Base-by-base conservation (phyloP, 2,113 vertebrate species). In the Bucco capensis region DNA sequence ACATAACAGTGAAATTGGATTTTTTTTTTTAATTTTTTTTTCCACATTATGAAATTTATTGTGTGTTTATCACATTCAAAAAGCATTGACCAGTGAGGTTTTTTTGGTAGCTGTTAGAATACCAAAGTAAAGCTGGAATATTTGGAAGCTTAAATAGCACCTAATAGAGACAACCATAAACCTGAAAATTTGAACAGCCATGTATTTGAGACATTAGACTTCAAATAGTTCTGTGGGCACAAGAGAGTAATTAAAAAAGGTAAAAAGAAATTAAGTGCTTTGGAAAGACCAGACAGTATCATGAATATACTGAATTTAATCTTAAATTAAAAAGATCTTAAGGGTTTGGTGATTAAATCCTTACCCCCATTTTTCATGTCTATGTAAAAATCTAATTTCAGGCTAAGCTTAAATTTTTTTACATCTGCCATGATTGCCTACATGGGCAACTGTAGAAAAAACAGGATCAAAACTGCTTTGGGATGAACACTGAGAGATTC, bases 51-150 rank as follows among this genome's bases (percentile, higher is more conserved):
- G 11, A 54, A 92, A 94, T 92, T 96, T 95, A 90, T 86, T 97
- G 98, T 98, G 98, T 98, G 98, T 98, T 98, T 96, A 96, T 96
- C 95, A 91, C 89, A 78, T 96, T 98, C 98, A 98, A 98, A 98
- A 98, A 98, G 98, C 98, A 98, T 96, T 98, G 97, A 97, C 72
- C 72, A 86, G 33, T 70, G 64, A n/a, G 61, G 4, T 8, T 76
- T 28, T 28, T 78, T 70, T 73, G 21, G 81, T 78, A 76, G 92
- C 78, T 87, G 33, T 82, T 89, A 93, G 82, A 95, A 96, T 91
- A 69, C 88, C 90, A 80, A 89, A 38, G 44, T 85, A 77, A 95
- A 95, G 53, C 44, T 85, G 42, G 28, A 28, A 69, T 33, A 69
- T 77, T 87, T 73, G 77, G 80, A 95, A 96, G 84, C 62, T 95